Conservation (phyloP, 2,888 invertebrate species). For the Lamellibrachia satsuma region DNA sequence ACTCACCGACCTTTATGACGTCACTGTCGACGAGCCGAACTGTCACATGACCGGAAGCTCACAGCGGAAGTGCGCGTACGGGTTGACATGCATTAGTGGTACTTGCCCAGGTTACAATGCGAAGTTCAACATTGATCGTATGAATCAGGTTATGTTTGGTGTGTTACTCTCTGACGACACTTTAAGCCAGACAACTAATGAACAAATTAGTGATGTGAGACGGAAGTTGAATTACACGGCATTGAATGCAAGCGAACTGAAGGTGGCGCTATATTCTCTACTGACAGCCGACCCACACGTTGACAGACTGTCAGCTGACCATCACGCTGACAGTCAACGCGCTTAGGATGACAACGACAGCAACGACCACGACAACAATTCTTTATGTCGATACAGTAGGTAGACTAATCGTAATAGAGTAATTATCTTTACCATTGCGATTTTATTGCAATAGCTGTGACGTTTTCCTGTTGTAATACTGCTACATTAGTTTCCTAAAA, state of each 20-base stretch:
- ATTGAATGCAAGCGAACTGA: conserved; percentile 27
- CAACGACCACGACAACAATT: too few species aligned
- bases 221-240: conserved; percentile 17
- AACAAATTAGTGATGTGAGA: not conserved
- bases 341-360: too few species aligned
- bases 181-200: not conserved
- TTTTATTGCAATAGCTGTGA: not conserved
- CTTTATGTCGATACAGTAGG: too few species aligned
- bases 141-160: conserved; percentile 36
- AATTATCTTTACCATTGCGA: not conserved
- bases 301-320: too few species aligned
- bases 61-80: conserved; percentile 30
- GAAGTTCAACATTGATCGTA: conserved; percentile 37
- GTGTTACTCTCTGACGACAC: not conserved
- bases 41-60: conserved; percentile 27
- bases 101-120: conserved; percentile 39
- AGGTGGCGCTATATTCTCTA: not conserved
- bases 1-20: conserved; percentile 61
- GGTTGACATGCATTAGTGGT: conserved; percentile 36
- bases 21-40: conserved; percentile 45
- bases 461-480: not conserved
- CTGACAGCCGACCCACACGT: not conserved
- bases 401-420: too few species aligned
- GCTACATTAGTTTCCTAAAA: not conserved
- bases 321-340: too few species aligned